Base-by-base conservation (phyloP, 1,140 invertebrate genomes). In the Homalodisca vitripennis region DNA sequence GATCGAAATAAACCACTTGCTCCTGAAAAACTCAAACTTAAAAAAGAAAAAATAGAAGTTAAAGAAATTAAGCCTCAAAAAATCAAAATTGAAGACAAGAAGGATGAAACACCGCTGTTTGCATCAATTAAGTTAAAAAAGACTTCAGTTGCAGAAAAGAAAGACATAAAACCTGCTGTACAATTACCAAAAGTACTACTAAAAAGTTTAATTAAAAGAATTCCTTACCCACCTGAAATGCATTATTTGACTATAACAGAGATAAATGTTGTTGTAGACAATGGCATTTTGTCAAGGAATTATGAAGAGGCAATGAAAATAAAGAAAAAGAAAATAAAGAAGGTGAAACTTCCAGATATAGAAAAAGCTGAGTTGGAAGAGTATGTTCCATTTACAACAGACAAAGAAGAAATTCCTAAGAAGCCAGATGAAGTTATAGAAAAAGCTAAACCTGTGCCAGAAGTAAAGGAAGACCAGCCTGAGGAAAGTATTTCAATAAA, bases 41-140 rank as follows among this genome's bases (percentile, higher is more conserved):
- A 71, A 71, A 24, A 70, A 41, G 55, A 72, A 66, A 75, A 74
- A 60, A 41, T 75, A 13, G 74, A 76, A 72, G 66, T 67, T 27
- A 74, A 70, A 66, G 72, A 74, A 71, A 66, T 75, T 55, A 74
- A 74, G 60, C 72, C 72, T 34, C 69, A 65, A 12, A 75, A 75
- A 69, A 1, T 75, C 12, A 72, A 74, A 66, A 66, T 73, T 48
- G 68, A 66, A 10, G 63, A 70, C 24, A 51, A 66, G 27, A 67
- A 71, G 55, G 77, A 82, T 66, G 81, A 82, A 70, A 77, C 82
- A 13, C 81, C 83, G 27, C 83, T 85, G 70, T 89, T 88, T 73
- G 84, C 82, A 26, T 78, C 82, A 71, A 80, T 88, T 6, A 88
- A 88, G 80, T 78, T 89, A 48, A 89, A 86, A 73, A 90, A 89